Base-by-base conservation (phyloP, 2,888 invertebrate genomes). In the Exephanes ischioxanthus region DNA sequence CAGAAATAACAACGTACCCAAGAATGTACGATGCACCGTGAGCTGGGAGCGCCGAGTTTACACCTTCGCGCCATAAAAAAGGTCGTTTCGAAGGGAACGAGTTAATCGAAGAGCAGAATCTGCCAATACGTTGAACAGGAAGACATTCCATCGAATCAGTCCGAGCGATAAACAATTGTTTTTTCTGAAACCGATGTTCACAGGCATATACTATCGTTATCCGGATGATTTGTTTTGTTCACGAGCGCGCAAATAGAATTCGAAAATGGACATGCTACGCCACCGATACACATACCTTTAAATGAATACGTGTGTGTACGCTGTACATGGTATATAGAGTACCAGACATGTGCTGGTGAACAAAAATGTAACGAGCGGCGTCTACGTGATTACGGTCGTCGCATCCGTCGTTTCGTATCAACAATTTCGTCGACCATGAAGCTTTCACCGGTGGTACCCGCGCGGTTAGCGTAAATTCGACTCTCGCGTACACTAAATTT, bases 381-480 rank as follows among this genome's bases (percentile, higher is more conserved):
- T 61, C 48, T n/a, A 37, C 41, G 79, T 79, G 79, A 79, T 71
- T 63, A 63, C 79, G 63, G 63, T 63, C 63, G 71, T 71, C 63
- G 53, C 51, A 71, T 79, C 63, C 79, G 48, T 51, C 61, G 63
- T 63, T 71, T 63, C 48, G 70, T 63, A 51, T 79, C 37, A 51
- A 22, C 71, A 79, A 79, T 79, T 79, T 79, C 30, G 22, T 30
- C 55, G 51, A 53, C 11, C 37, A 63, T 45, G 19, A 11, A 51
- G 16, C 71, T 48, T 33, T 16, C 26, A 30, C 14, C 61, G 6
- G 79, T 33, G 14, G 19, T 37, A 51, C 33, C 14, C 30, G 16
- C 9, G 22, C 22, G 48, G 63, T 22, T 66, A 53, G 51, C 19
- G 0, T 11, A 33, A 6, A n/a, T 7, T 61, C 45, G 19, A 66